Evolutionary conservation across 2,888 invertebrate species (phyloP).

Genomic region (Sarcophaga carnaria): DNA sequence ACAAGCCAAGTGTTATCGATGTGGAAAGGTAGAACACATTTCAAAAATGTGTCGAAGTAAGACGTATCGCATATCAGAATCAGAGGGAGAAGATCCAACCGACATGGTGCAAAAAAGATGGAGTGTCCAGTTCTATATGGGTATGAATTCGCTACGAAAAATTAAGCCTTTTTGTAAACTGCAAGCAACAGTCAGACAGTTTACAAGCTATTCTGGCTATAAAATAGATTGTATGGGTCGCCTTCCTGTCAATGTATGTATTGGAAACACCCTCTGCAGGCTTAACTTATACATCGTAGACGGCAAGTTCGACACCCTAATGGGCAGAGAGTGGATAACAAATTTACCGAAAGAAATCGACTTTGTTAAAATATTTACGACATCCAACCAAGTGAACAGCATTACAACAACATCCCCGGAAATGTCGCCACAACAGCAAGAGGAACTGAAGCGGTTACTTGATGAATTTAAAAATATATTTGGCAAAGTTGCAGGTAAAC

Average conservation of each 20-base stretch:
- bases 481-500: conserved; percentile 34
- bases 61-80: conserved; percentile 20
- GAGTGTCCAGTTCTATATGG: conserved; percentile 48
- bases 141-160: not conserved
- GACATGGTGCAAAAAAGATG: conserved; percentile 32
- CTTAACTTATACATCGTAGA: conserved; percentile 1
- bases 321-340: conserved; percentile 9
- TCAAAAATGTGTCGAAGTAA: conserved; percentile 35
- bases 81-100: conserved; percentile 19
- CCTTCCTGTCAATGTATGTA: not conserved
- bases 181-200: conserved; percentile 20
- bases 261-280: not conserved
- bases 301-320: not conserved
- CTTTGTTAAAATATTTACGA: not conserved
- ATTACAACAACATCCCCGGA: too few relatives aligned
- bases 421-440: too few relatives aligned
- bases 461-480: conserved; percentile 28
- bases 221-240: conserved; percentile 3
- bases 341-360: conserved; percentile 24
- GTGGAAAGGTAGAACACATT: conserved; percentile 40
- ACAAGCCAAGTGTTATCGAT: conserved; percentile 51
- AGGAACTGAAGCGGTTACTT: not conserved
- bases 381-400: too few relatives aligned
- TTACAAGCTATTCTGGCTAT: conserved; percentile 30
- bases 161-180: conserved; percentile 18